These are phyloP conservation scores for Drymonia ruficornis DNA, from an alignment of 2,888 invertebrate genomes.

Conservation along the genomic window DNA sequence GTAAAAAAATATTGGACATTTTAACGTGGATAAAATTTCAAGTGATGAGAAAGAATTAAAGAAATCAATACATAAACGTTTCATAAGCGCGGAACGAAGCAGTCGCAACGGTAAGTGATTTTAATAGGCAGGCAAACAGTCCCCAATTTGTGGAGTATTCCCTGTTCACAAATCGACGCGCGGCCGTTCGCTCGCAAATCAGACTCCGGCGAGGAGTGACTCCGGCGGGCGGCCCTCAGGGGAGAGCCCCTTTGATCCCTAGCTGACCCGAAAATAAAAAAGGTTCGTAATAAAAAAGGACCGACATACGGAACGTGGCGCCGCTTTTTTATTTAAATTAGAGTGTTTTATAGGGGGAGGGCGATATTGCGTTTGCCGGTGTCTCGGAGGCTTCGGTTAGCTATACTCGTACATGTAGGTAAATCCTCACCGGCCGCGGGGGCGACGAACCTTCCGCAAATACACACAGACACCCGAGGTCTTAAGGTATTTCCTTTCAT, in stretches of 20 bases:
- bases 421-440: slow-evolving; percentile 57
- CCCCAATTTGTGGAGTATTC: slow-evolving; percentile 79
- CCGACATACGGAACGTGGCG: slow-evolving; percentile 85
- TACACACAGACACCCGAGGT: slow-evolving; percentile 49
- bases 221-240: slow-evolving; percentile 62
- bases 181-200: slow-evolving; percentile 79
- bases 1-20: too few relatives aligned
- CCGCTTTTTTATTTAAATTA: slow-evolving; percentile 85
- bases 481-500: slow-evolving; percentile 59
- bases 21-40: too few relatives aligned
- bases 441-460: slow-evolving; percentile 65
- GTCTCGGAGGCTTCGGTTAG: slow-evolving; percentile 73
- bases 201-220: slow-evolving; percentile 58
- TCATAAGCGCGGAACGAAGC: slow-evolving; percentile 49
- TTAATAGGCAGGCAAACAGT: slow-evolving; percentile 80
- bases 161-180: slow-evolving; percentile 82
- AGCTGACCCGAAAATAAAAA: slow-evolving; percentile 85
- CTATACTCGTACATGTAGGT: slow-evolving; percentile 64
- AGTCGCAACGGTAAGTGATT: slow-evolving; percentile 75
- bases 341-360: slow-evolving; percentile 84
- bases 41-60: slow-evolving; percentile 39
- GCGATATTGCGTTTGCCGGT: slow-evolving; percentile 83
- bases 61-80: slow-evolving; percentile 41
- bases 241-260: slow-evolving; percentile 83
- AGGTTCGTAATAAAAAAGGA: slow-evolving; percentile 83